These are phyloP conservation scores for Onychorhynchus coronatus DNA, from an alignment of 2,113 vertebrate species.

Conservation along the genomic window DNA sequence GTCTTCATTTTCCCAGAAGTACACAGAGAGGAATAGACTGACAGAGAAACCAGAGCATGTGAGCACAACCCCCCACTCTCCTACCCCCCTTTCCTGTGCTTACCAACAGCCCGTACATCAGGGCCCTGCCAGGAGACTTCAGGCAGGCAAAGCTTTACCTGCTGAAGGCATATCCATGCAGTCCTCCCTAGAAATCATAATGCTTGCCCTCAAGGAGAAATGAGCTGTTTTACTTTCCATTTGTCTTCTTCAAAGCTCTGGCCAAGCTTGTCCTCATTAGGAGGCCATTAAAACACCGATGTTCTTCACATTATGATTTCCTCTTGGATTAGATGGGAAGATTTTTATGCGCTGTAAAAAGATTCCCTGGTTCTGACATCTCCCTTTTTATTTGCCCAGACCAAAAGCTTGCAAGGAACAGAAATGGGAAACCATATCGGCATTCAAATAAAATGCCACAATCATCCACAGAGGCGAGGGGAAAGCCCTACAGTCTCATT, in stretches of 20 bases:
- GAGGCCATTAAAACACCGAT: background rate
- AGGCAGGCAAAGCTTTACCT: background rate
- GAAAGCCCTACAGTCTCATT: conserved; percentile 50
- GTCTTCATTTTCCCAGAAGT: conserved; percentile 30
- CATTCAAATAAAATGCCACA: conserved; percentile 51
- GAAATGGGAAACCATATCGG: background rate
- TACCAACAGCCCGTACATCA: background rate
- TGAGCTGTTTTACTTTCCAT: background rate
- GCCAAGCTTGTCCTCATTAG: conserved; percentile 38
- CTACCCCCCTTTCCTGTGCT: background rate
- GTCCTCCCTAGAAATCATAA: background rate
- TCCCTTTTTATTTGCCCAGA: conserved; percentile 23
- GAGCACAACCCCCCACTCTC: rapidly evolving
- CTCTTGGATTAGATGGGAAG: conserved; percentile 27
- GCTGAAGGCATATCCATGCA: background rate
- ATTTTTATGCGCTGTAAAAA: background rate
- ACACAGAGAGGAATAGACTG: background rate
- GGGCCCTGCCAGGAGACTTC: background rate
- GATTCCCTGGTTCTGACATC: conserved; percentile 3
- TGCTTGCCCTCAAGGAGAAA: conserved; percentile 26
- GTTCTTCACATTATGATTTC: conserved; percentile 27
- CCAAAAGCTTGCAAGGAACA: background rate
- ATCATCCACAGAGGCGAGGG: background rate
- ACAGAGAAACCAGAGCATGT: background rate
- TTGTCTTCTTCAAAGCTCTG: conserved; percentile 39